These are phyloP conservation scores for Ophioderma brevispina DNA, from an alignment of 35 echinoderm and acorn worm species.

Conservation along the genomic window DNA sequence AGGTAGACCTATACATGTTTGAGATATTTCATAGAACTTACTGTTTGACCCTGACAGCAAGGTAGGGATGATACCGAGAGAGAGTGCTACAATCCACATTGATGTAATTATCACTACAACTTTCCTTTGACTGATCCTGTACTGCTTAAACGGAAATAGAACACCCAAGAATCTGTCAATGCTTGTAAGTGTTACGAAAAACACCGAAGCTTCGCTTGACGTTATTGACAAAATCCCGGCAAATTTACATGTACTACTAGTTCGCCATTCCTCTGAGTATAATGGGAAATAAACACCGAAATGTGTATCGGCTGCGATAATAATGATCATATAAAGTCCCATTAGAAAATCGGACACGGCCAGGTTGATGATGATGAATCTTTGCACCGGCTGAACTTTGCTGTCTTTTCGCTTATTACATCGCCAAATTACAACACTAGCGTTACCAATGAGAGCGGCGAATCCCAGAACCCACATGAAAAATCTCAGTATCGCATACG, in stretches of 20 bases:
- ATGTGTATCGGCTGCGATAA: not conserved
- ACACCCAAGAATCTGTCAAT: constrained; percentile 14
- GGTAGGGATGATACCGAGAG: not conserved
- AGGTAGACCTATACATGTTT: not conserved
- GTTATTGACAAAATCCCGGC: not conserved
- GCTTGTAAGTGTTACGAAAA: constrained; percentile 4
- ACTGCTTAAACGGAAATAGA: not conserved
- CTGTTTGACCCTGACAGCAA: not conserved
- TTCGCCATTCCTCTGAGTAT: not conserved
- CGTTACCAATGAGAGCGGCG: constrained; percentile 52
- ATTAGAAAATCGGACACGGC: constrained; percentile 64
- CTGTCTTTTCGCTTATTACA: not conserved
- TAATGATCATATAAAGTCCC: constrained; percentile 24
- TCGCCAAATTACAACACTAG: constrained; percentile 42
- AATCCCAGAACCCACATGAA: constrained; percentile 61
- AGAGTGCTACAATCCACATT: not conserved
- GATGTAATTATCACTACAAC: not conserved
- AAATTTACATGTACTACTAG: not conserved
- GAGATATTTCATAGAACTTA: not conserved
- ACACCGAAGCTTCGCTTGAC: constrained; percentile 13
- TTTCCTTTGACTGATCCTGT: not conserved
- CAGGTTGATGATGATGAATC: constrained; percentile 48
- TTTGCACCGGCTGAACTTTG: not conserved
- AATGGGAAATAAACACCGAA: not conserved
- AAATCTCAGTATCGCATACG: constrained; percentile 13